These are phyloP conservation scores for Mesaphorura yosii DNA, from an alignment of 1,140 invertebrate genomes.

Conservation along the genomic window DNA sequence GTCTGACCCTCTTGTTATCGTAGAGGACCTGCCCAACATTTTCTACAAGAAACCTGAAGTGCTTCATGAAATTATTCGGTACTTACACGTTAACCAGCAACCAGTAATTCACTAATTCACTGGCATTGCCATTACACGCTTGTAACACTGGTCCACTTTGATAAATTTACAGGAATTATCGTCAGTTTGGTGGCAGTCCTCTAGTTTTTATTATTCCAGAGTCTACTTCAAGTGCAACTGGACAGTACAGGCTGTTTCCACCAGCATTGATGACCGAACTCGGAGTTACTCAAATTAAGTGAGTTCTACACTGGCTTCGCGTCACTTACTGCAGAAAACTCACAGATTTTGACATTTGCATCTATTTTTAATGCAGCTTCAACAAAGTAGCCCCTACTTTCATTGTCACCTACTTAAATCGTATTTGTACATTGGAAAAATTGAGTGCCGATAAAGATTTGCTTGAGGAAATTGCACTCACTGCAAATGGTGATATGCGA, in stretches of 20 bases:
- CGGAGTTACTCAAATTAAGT: slow-evolving; percentile 10
- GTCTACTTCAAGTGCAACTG: slow-evolving; percentile 7
- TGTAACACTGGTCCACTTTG: background rate
- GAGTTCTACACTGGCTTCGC: background rate
- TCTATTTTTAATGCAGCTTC: slow-evolving; percentile 18
- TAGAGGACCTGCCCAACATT: slow-evolving; percentile 26
- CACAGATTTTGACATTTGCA: slow-evolving; percentile 1
- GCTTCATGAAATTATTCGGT: slow-evolving; percentile 24
- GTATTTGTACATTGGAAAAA: slow-evolving; percentile 9
- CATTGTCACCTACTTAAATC: slow-evolving; percentile 17
- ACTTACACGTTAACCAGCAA: background rate
- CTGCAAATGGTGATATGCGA: slow-evolving; percentile 22
- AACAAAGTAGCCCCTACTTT: slow-evolving; percentile 21
- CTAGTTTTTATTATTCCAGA: slow-evolving; percentile 25
- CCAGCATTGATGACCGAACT: slow-evolving; percentile 9
- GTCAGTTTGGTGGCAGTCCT: background rate
- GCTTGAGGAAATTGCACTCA: slow-evolving; percentile 11
- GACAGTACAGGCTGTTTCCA: slow-evolving; percentile 19
- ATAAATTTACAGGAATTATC: slow-evolving; percentile 6
- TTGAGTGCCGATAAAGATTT: background rate
- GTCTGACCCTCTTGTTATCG: slow-evolving; percentile 9
- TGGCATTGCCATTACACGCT: background rate
- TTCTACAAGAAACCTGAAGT: slow-evolving; percentile 13
- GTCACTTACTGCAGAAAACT: background rate
- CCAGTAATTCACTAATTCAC: background rate